These are phyloP conservation scores for Lepidocyrtoides sp. DNA, from an alignment of 2,888 invertebrate species.

Conservation along the genomic window DNA sequence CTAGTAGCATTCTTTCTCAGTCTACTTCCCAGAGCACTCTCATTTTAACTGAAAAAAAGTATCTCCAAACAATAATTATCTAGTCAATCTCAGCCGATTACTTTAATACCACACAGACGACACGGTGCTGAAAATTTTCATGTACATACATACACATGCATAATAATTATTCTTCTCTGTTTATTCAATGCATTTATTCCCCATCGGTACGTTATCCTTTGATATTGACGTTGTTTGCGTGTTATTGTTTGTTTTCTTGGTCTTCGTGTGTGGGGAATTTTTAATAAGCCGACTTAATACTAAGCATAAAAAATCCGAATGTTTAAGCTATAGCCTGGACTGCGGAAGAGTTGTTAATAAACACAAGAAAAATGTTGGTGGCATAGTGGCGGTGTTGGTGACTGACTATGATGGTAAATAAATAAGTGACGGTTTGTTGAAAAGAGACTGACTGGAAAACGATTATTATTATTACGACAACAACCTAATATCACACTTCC, in stretches of 20 bases:
- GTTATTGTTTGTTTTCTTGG: conserved; percentile 10
- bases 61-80: neutral
- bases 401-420: too few species aligned
- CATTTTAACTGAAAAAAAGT: neutral
- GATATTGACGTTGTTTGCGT: neutral
- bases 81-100: neutral
- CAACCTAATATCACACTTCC: conserved; percentile 42
- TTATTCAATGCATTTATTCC: neutral
- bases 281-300: conserved; percentile 29
- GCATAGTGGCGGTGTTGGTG: neutral
- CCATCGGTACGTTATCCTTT: neutral
- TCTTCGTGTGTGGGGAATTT: conserved; percentile 62
- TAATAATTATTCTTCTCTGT: neutral
- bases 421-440: conserved; percentile 41
- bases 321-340: neutral
- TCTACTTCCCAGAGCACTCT: neutral
- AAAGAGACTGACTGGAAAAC: conserved; percentile 6
- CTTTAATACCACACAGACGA: neutral
- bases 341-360: neutral
- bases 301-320: neutral
- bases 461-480: conserved; percentile 42
- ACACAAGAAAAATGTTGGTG: neutral
- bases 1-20: conserved; percentile 20
- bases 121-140: neutral
- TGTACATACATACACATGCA: too few species aligned